Evolutionary conservation across 2,797 vertebrate species (phyloP), one percentile per base, ranked within the genome.

Genomic region (Champsocephalus gunnari): DNA sequence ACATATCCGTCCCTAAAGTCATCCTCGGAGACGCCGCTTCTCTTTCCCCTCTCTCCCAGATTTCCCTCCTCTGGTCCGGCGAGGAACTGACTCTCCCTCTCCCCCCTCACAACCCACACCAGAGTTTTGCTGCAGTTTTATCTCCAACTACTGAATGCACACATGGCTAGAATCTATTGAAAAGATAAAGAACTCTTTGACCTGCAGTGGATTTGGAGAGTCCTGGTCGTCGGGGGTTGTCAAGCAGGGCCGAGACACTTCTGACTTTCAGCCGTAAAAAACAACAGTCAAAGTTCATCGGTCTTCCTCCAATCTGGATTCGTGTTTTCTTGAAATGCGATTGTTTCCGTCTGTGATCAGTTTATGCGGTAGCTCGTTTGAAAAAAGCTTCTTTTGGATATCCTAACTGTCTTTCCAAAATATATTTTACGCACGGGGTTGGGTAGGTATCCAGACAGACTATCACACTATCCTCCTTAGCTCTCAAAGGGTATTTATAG

Each of bases 1-100:
- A 96, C 96, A 96, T 95, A 90, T 96, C 95, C 93, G 95, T 92
- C 77, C 96, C 96, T 88, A 96, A 88, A 94, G 96, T 96, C 96
- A 96, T 96, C 91, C 94, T 96, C 91, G 88, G 88, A 90, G 79
- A 87, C 85, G 85, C 86, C 82, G 86, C 75, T 89, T 68, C 70
- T 81, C 78, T 87, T 84, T 67, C 84, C 65, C 79, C 83, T 90
- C 86, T 91, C 78, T 90, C 89, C 89, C 89, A 90, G 83, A 88
- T 86, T 79, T 84, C 84, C 84, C 83, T 88, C 73, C 85, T 87
- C 74, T 77, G 43, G 84, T 89, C 85, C 85, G 69, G 73, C 57
- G 53, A 80, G 77, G 84, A 75, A 60, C 71, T 51, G 79, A 80
- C 88, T 69, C 84, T 80, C 80, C 67, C 76, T 80, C 85, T 79